Evolutionary conservation across 2,113 vertebrate genomes (phyloP).

Genomic region (Poecilia latipinna): DNA sequence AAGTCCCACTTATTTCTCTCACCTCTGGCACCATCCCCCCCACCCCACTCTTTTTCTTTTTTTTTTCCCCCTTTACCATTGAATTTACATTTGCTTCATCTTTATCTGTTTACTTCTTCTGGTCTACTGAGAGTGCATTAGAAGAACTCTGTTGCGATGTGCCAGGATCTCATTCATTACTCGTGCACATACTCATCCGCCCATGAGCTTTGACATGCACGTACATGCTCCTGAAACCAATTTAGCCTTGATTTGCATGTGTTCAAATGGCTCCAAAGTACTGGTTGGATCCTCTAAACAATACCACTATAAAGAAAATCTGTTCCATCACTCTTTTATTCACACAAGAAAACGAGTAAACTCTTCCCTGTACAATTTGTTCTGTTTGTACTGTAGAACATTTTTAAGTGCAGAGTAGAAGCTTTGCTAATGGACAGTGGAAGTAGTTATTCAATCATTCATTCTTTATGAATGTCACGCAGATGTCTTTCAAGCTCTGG

Average conservation of each 20-base stretch:
- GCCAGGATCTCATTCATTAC: slow-evolving; percentile 76
- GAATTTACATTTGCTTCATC: slow-evolving; percentile 52
- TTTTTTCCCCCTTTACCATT: slow-evolving; percentile 30
- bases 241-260: slow-evolving; percentile 55
- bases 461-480: slow-evolving; percentile 33
- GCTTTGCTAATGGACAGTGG: slow-evolving; percentile 61
- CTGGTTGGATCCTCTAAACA: slow-evolving; percentile 30
- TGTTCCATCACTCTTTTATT: slow-evolving; percentile 63
- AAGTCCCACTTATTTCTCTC: slow-evolving; percentile 10
- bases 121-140: slow-evolving; percentile 68
- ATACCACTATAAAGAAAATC: slow-evolving; percentile 34
- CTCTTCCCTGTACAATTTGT: slow-evolving; percentile 51
- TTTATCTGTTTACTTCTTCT: slow-evolving; percentile 74
- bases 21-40: background rate
- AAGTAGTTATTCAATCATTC: slow-evolving; percentile 56
- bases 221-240: slow-evolving; percentile 26
- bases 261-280: slow-evolving; percentile 54
- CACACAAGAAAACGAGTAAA: slow-evolving; percentile 45
- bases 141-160: slow-evolving; percentile 58
- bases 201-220: slow-evolving; percentile 18
- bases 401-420: slow-evolving; percentile 52
- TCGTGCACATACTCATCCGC: slow-evolving; percentile 35
- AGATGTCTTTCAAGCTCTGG: slow-evolving; percentile 28
- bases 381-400: slow-evolving; percentile 33
- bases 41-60: slow-evolving; percentile 10